phyloP scores from a whole-genome alignment of 2,797 vertebrate genomes.

The Brotula barbata region DNA sequence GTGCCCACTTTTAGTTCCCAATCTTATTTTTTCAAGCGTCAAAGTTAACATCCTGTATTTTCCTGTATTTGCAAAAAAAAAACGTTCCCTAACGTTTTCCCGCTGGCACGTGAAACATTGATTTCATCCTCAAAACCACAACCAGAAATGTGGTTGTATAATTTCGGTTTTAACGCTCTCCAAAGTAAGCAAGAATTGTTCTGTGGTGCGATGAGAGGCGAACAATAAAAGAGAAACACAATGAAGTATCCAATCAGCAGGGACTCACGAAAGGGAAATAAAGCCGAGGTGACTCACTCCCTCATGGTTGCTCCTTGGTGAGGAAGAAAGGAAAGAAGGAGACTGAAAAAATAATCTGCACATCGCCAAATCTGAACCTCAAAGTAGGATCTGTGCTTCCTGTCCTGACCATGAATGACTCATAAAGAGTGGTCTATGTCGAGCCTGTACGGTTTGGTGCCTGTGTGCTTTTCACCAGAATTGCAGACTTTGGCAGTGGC shows the following conservation, averaged over 20 bases:
- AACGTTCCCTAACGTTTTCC: no score
- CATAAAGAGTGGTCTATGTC: conserved; percentile 55
- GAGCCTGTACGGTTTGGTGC: conserved; percentile 17
- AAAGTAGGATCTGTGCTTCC: conserved; percentile 61
- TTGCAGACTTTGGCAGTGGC: conserved; percentile 20
- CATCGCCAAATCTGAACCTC: conserved; percentile 50
- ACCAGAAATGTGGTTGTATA: conserved; percentile 34
- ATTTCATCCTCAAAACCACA: conserved; percentile 22
- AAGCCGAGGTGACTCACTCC: conserved; percentile 61
- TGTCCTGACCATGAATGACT: conserved; percentile 62
- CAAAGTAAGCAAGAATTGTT: conserved; percentile 50
- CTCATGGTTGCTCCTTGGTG: conserved; percentile 44
- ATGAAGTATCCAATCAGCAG: conserved; percentile 54
- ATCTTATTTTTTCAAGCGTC: conserved; percentile 16
- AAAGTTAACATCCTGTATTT: conserved; percentile 20
- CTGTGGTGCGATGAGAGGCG: conserved; percentile 31
- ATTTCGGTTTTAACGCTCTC: conserved; percentile 54
- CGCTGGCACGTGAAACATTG: conserved; percentile 1
- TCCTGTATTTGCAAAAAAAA: conserved; percentile 14
- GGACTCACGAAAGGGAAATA: conserved; percentile 62
- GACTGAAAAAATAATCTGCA: conserved; percentile 31
- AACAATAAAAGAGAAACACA: conserved; percentile 70
- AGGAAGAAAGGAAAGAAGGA: conserved; percentile 58
- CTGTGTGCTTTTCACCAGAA: conserved; percentile 21
- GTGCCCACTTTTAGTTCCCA: conserved; percentile 15